These are phyloP conservation scores for Synanthedon vespiformis DNA, from an alignment of 2,888 invertebrate genomes.

Conservation along the genomic window DNA sequence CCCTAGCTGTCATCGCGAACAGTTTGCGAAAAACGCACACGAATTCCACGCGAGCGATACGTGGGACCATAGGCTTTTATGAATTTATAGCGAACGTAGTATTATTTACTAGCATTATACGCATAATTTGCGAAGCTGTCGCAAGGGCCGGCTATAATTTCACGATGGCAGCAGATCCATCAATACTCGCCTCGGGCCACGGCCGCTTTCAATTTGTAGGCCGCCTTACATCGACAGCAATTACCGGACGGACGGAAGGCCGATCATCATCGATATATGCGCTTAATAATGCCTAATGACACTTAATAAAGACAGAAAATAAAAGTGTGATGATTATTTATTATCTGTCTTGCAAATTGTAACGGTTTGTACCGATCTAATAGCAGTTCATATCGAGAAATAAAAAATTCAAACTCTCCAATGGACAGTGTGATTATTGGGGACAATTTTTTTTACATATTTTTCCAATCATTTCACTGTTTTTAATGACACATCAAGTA, in stretches of 20 bases:
- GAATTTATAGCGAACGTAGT: conserved; percentile 56
- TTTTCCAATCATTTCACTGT: no score
- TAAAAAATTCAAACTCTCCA: conserved; percentile 3
- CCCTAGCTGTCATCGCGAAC: not conserved
- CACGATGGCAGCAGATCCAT: conserved; percentile 67
- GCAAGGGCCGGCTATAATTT: conserved; percentile 66
- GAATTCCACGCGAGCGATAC: not conserved
- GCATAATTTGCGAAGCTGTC: conserved; percentile 70
- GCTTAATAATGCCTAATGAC: conserved; percentile 69
- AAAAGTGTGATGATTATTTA: conserved; percentile 64
- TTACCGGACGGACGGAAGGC: conserved; percentile 57
- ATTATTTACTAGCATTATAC: conserved; percentile 69
- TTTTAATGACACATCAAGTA: no score
- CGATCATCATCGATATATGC: conserved; percentile 62
- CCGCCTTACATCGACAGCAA: conserved; percentile 60
- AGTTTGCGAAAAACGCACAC: not conserved
- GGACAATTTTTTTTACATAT: no score
- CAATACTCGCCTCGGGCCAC: conserved; percentile 61
- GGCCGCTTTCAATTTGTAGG: conserved; percentile 69
- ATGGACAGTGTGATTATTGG: conserved; percentile 1
- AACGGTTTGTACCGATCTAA: conserved; percentile 19
- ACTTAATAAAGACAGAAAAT: conserved; percentile 66
- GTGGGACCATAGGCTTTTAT: conserved; percentile 30
- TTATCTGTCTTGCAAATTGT: conserved; percentile 33
- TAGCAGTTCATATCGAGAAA: conserved; percentile 8